Base-by-base conservation (phyloP, 2,888 invertebrate species). In the Leptinotarsa juncta region DNA sequence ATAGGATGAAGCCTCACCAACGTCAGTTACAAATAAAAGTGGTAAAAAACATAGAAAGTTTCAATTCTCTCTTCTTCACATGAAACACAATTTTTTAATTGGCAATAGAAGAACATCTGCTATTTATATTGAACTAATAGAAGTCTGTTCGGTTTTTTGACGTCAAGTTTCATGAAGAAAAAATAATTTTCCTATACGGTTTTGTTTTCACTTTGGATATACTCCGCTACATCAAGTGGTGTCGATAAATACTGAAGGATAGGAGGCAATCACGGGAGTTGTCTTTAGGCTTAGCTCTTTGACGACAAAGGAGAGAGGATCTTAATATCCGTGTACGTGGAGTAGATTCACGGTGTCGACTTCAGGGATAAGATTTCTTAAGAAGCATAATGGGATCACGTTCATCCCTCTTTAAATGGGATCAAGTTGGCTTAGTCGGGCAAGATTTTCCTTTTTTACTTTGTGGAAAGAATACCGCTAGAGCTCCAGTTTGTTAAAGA, bases 331-430 rank as follows among this genome's bases (percentile, higher is more conserved):
- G 86, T 84, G 83, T 84, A 85, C 20, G 32, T 48, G 69, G 18
- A 53, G 67, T 48, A 57, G 57, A 48, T 53, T 42, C 32, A 55
- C 42, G 57, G 69, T 55, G 48, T 87, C 86, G 85, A 87, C 87
- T 87, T 86, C 84, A 82, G 85, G 86, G 87, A 87, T 87, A 87
- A 85, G 83, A 86, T 88, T 87, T 86, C 88, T 87, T 87, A 86
- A 88, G 87, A 85, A 86, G 86, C 85, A 87, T 88, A 88, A 88
- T 87, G 87, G 88, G 87, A 88, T 88, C 88, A 87, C 87, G 88
- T 88, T 88, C 84, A 88, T 88, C 88, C 87, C 87, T 86, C 87
- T 87, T 87, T 87, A 87, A 86, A 85, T 84, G 84, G 86, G 86
- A 86, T 87, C 86, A 86, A 83, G 78, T 82, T 77, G 84, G 82